Base-by-base conservation (phyloP, 2,113 vertebrate species). In the Mus spicilegus region DNA sequence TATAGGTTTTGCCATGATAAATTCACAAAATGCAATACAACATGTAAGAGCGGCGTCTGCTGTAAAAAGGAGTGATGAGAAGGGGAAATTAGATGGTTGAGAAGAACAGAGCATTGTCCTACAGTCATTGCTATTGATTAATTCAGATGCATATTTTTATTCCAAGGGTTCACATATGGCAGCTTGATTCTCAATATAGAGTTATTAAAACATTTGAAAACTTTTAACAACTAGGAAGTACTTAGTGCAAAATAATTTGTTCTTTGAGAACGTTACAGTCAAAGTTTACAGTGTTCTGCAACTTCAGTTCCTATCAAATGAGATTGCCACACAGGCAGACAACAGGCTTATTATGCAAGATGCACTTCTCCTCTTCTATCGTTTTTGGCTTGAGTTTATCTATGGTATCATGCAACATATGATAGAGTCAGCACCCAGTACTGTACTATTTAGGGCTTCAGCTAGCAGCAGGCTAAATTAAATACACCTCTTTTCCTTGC, bases 291-390 rank as follows among this genome's bases (percentile, higher is more conserved):
- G 5, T 16, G 9, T 82, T 42, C 7, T 33, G 10, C 0, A 7
- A 89, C 2, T 13, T 49, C 12, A 36, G 4, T 42, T 13, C 28
- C 19, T 56, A 26, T 20, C 4, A 49, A 28, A 46, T 2, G 36
- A 2, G 3, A 42, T 39, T 89, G 7, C 3, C 7, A 1, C 24
- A 39, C 26, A 51, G 17, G 46, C 22, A 3, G 26, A 67, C 17
- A 42, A 0, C 36, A 4, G 0, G 14, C 3, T 11, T 36, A 20
- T 12, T 7, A 42, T 89, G 6, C 17, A 36, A 4, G 58, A 33
- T 11, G 3, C 1, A 14, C 22, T 39, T 8, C 3, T 22, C 22
- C 22, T 22, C 1, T 5, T 65, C 12, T 30, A 28, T 51, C 14
- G 3, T 33, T 61, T 78, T 24, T 16, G 24, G 42, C 17, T 19